These are phyloP conservation scores for Trachops cirrhosus DNA, from an alignment of 2,797 vertebrate species.

Conservation along the genomic window DNA sequence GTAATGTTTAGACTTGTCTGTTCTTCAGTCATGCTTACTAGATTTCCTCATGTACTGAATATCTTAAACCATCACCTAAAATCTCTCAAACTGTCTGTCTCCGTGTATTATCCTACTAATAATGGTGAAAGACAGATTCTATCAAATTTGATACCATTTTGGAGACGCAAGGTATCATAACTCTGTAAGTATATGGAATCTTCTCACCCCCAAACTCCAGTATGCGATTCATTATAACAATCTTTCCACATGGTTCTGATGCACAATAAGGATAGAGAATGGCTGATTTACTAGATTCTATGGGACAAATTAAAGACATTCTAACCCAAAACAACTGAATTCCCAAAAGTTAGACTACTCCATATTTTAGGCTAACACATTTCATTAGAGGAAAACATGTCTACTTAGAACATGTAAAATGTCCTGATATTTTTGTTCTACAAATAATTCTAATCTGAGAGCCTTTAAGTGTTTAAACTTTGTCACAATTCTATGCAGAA, in stretches of 20 bases:
- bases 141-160: background rate
- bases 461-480: background rate
- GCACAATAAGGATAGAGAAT: background rate
- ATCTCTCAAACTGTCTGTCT: background rate
- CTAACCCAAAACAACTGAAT: background rate
- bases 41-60: background rate
- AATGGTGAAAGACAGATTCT: background rate
- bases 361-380: background rate
- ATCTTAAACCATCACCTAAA: conserved; percentile 8
- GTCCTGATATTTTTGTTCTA: background rate
- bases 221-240: background rate
- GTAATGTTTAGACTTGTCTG: background rate
- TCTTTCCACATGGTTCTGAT: background rate
- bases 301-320: background rate
- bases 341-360: background rate
- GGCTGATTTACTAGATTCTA: background rate
- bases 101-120: background rate
- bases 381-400: background rate
- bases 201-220: background rate
- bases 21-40: background rate
- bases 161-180: background rate
- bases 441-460: background rate
- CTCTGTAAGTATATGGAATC: background rate
- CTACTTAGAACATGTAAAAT: background rate
- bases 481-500: background rate